Evolutionary conservation across 2,113 vertebrate species (phyloP).

Genomic region (mouse (Mus musculus)): GRCm39 chr2:160503501-160504000

Average conservation of each 20-base stretch:
- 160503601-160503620: no score
- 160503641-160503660: no score
- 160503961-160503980: not conserved
- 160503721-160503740: not conserved
- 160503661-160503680: no score
- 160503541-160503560: no score
- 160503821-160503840: not conserved
- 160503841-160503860: not conserved
- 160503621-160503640: no score
- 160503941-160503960: not conserved
- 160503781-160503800: conserved; percentile 42
- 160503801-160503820: not conserved
- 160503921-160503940: not conserved
- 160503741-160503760: not conserved
- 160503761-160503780: conserved; percentile 57
- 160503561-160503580: no score
- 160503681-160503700: not conserved
- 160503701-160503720: not conserved
- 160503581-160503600: no score
- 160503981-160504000: not conserved
- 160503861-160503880: no score
- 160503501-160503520: not conserved
- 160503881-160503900: no score
- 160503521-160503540: not conserved
- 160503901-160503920: no score